Percentiles rank a stretch among this genome's conserved stretches.
These are phyloP conservation scores for Petrosia ficiformis DNA, from an alignment of 37 sponge, comb jelly and placozoan species.

Conservation along the genomic window DNA sequence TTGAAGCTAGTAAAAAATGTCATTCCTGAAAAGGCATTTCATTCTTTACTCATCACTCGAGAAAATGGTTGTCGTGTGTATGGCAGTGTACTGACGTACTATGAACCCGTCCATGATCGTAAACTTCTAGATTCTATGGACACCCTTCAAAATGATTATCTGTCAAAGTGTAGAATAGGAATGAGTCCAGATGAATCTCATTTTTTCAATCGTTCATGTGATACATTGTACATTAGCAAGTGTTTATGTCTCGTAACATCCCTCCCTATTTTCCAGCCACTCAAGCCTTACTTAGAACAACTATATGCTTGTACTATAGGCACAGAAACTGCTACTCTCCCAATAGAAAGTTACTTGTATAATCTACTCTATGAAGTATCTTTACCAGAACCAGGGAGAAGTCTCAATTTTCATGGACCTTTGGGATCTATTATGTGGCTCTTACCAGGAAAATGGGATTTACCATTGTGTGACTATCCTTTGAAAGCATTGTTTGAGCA, in stretches of 20 bases:
- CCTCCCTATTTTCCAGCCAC: conserved; percentile 44
- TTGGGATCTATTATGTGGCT: conserved; percentile 34
- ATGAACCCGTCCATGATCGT: conserved; percentile 36
- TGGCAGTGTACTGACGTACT: conserved; percentile 70
- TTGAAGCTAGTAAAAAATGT: conserved; percentile 50
- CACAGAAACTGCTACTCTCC: conserved; percentile 22
- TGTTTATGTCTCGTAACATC: conserved; percentile 63
- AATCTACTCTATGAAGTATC: conserved; percentile 76
- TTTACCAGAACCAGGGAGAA: conserved; percentile 71
- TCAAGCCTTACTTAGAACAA: conserved; percentile 48
- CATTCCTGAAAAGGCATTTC: conserved; percentile 26
- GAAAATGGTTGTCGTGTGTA: conserved; percentile 77
- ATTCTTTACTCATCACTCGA: conserved; percentile 83
- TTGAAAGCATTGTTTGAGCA: conserved; percentile 62
- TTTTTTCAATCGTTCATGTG: conserved; percentile 11
- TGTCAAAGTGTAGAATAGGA: background rate
- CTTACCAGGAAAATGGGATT: conserved; percentile 18
- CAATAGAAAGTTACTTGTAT: conserved; percentile 78
- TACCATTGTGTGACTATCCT: conserved; percentile 90
- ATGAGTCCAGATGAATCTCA: background rate
- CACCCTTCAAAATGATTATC: conserved; percentile 37
- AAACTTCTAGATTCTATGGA: conserved; percentile 34
- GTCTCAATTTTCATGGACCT: conserved; percentile 59
- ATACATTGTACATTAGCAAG: conserved; percentile 52
- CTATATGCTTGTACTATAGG: conserved; percentile 46